Percentiles rank a stretch among this genome's conserved stretches.
Evolutionary conservation across 2,797 vertebrate genomes (phyloP).

Genomic region (Leptodactylus fallax): DNA sequence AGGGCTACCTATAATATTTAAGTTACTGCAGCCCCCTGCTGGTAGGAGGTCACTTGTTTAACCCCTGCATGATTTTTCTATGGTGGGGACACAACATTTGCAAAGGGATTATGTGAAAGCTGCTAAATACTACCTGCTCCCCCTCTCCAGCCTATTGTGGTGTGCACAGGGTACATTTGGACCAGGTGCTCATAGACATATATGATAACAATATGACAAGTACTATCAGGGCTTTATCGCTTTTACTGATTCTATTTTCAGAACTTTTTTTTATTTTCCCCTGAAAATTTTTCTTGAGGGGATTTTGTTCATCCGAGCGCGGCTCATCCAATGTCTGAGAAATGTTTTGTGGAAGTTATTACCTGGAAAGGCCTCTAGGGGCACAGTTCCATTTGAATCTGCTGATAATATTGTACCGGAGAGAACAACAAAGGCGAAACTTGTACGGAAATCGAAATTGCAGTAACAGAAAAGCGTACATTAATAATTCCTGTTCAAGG

Average conservation of each 20-base stretch:
- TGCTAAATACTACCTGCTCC: too few relatives aligned
- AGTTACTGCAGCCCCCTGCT: too few relatives aligned
- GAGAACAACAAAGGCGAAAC: not conserved
- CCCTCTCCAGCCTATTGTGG: too few relatives aligned
- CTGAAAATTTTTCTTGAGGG: not conserved
- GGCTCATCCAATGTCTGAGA: not conserved
- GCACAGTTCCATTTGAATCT: not conserved
- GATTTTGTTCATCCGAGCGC: not conserved
- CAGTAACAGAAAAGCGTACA: not conserved
- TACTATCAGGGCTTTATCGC: not conserved
- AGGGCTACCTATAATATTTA: too few relatives aligned
- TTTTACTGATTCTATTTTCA: not conserved
- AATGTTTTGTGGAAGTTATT: conserved; percentile 18
- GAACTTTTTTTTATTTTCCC: not conserved
- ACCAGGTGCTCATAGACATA: too few relatives aligned
- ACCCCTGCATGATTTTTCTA: too few relatives aligned
- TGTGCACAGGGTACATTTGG: too few relatives aligned
- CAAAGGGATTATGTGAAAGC: too few relatives aligned
- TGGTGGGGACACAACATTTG: too few relatives aligned
- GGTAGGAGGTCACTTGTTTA: too few relatives aligned
- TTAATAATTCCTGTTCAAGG: not conserved
- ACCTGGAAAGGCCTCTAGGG: not conserved
- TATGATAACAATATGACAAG: not conserved
- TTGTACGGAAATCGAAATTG: not conserved
- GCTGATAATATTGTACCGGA: not conserved